These are phyloP conservation scores for Caranx ignobilis DNA, from an alignment of 2,113 vertebrate genomes.

Conservation along the genomic window DNA sequence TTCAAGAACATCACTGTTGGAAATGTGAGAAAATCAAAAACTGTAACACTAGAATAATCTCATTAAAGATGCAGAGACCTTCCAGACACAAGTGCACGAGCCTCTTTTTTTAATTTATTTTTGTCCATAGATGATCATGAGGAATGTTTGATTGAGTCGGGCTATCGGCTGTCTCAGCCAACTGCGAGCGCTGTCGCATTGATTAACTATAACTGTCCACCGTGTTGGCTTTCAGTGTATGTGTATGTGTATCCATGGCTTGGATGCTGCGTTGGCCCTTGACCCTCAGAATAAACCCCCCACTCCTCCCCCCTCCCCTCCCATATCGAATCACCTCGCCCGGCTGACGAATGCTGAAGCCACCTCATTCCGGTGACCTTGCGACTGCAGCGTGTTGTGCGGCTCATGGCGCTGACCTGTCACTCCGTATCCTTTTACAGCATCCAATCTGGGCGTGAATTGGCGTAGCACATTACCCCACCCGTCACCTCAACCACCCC, in stretches of 20 bases:
- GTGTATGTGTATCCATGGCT: not conserved
- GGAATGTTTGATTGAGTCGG: not conserved
- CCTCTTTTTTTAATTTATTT: not conserved
- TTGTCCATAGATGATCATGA: not conserved
- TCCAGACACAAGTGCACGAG: not conserved
- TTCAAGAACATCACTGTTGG: too few relatives aligned
- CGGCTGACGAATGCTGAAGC: conserved; percentile 41
- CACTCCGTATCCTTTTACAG: conserved; percentile 67
- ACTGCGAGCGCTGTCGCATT: conserved; percentile 8
- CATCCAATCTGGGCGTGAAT: conserved; percentile 50
- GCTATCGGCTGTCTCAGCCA: not conserved
- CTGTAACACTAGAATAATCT: not conserved
- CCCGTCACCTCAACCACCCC: not conserved
- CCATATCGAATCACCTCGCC: conserved; percentile 26
- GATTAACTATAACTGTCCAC: conserved; percentile 5
- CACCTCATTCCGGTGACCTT: conserved; percentile 49
- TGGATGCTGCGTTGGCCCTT: conserved; percentile 28
- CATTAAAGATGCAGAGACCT: not conserved
- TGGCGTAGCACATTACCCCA: conserved; percentile 4
- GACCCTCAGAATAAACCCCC: conserved; percentile 41
- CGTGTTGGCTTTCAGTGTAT: conserved; percentile 19
- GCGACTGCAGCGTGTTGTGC: conserved; percentile 49
- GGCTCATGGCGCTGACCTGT: conserved; percentile 62
- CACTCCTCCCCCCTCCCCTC: not conserved
- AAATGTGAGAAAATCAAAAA: too few relatives aligned